Evolutionary conservation across 1,140 invertebrate genomes (phyloP), one percentile per base, ranked within the genome.

Genomic region (Choristoneura fumiferana): DNA sequence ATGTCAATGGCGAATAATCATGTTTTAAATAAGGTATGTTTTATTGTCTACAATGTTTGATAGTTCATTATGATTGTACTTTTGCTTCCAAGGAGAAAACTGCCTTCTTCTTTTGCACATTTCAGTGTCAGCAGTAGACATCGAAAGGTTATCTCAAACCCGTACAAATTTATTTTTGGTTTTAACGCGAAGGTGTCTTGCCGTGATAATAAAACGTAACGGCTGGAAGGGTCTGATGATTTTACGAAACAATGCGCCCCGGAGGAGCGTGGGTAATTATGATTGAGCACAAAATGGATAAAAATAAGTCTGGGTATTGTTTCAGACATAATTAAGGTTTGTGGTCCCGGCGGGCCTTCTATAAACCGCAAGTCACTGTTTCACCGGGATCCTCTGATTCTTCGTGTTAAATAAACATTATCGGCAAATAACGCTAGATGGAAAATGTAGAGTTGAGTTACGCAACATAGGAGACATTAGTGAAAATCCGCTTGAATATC

Each of bases 281-380:
- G 82, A 87, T 87, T 84, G 84, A 87, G 82, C 82, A 74, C 71
- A 76, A 78, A 85, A 84, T 69, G 77, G 76, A 77, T 87, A 87
- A 87, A 87, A 87, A 87, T 87, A 77, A 83, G 73, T 69, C 57
- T 58, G 65, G 63, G 79, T 71, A 81, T 85, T 87, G 82, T 87
- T 83, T 82, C 80, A 78, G 76, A 76, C 71, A 67, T 85, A 87
- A 87, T 87, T 87, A 87, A 71, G 81, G 81, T 87, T 85, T 85
- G 84, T 83, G 73, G 82, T 79, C 77, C 82, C 84, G 39, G 34
- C 57, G 78, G 82, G 61, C 43, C 65, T 57, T 45, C 15, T 57
- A 45, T 33, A 63, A 80, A 66, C 37, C 61, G 82, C 82, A 84
- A 87, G 81, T 87, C 81, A 87, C 67, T 56, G 22, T 13, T 36